These are phyloP conservation scores for Drosophila simulans DNA, from an alignment of 1,140 invertebrate genomes.

Conservation along the genomic window DNA sequence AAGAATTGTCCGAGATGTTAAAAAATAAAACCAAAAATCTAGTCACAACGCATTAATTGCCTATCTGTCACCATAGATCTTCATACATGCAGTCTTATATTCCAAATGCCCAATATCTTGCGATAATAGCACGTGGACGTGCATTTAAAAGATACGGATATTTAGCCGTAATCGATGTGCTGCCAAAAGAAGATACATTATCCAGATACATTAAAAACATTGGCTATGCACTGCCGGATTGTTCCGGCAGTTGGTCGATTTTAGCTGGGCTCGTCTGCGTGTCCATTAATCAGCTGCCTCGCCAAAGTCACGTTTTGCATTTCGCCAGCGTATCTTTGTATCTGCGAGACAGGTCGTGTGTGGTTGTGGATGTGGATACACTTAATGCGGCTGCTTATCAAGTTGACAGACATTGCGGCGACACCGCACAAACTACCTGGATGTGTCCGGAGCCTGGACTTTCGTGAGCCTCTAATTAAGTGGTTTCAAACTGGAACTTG, in stretches of 20 bases:
- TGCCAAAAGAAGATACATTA: constrained; percentile 44
- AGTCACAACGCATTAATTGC: no score
- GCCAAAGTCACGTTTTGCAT: constrained; percentile 76
- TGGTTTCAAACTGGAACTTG: constrained; percentile 31
- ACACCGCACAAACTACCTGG: constrained; percentile 31
- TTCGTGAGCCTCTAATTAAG: constrained; percentile 68
- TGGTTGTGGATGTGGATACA: constrained; percentile 11
- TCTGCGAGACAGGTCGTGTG: constrained; percentile 19
- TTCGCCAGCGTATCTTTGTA: constrained; percentile 32
- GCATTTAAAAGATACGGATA: not conserved
- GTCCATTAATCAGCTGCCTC: constrained; percentile 62
- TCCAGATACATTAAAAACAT: constrained; percentile 30
- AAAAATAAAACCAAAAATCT: no score
- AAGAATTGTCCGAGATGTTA: no score
- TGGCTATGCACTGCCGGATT: constrained; percentile 29
- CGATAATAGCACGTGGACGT: constrained; percentile 22
- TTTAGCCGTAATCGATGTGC: constrained; percentile 26
- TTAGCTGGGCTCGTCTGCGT: constrained; percentile 12
- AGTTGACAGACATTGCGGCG: constrained; percentile 63
- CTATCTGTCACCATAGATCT: no score
- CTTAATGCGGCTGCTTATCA: constrained; percentile 73
- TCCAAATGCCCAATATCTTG: not conserved
- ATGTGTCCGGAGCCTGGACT: constrained; percentile 16
- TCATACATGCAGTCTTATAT: no score
- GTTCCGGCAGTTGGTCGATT: constrained; percentile 56